A percentile compares a stretch with the other conserved stretches of the same genome.
Evolutionary conservation across 2,113 vertebrate species (phyloP).

Genomic region (Brienomyrus longianalis): DNA sequence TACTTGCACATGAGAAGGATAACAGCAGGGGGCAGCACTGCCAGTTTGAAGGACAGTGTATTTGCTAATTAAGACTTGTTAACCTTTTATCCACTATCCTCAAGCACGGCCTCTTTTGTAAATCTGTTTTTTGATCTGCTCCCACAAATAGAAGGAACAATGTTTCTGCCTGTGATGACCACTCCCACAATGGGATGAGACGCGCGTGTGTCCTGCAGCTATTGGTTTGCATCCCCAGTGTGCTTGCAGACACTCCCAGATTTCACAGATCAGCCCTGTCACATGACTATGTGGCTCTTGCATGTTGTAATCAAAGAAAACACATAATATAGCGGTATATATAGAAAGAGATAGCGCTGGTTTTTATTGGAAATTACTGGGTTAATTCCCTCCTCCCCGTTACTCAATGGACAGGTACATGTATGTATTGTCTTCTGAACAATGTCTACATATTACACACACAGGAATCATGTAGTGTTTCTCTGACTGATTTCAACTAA

Average conservation of each 20-base stretch:
- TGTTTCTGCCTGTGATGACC: slow-evolving; percentile 11
- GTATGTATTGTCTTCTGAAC: slow-evolving; percentile 59
- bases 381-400: slow-evolving; percentile 52
- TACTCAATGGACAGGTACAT: slow-evolving; percentile 58
- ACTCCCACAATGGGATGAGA: slow-evolving; percentile 30
- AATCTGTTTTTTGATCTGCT: slow-evolving; percentile 7
- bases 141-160: background rate
- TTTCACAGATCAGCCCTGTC: slow-evolving; percentile 56
- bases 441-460: slow-evolving; percentile 56
- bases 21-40: background rate
- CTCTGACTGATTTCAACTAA: slow-evolving; percentile 57
- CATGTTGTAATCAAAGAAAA: slow-evolving; percentile 70
- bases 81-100: background rate
- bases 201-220: slow-evolving; percentile 43
- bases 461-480: slow-evolving; percentile 50
- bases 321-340: slow-evolving; percentile 68
- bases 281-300: slow-evolving; percentile 68
- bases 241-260: slow-evolving; percentile 51
- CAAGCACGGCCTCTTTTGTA: slow-evolving; percentile 3
- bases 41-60: background rate
- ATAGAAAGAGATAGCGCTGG: slow-evolving; percentile 68
- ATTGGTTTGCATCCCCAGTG: slow-evolving; percentile 50
- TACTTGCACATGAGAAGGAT: background rate
- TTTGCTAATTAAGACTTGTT: slow-evolving; percentile 10
- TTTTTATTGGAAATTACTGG: slow-evolving; percentile 61